A percentile compares a stretch with the other conserved stretches of the same genome.
These are phyloP conservation scores for Zaprionus africanus DNA, from an alignment of 1,140 invertebrate genomes.

Conservation along the genomic window DNA sequence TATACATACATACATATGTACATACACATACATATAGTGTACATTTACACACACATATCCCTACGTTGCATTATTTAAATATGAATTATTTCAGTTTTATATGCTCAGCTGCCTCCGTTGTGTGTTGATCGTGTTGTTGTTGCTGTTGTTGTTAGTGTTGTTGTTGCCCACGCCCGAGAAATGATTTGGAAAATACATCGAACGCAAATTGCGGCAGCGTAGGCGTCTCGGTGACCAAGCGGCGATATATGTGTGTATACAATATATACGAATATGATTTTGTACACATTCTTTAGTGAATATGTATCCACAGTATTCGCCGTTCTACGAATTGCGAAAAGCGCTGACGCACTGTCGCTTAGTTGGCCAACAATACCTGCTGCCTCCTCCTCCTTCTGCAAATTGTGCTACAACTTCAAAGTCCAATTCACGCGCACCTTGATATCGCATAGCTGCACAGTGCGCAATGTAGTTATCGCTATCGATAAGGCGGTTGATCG, in stretches of 20 bases:
- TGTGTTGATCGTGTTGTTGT: conserved; percentile 14
- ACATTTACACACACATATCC: background rate
- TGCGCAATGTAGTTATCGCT: conserved; percentile 1
- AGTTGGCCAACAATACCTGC: conserved; percentile 27
- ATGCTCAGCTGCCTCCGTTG: conserved; percentile 54
- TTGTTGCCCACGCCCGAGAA: conserved; percentile 50
- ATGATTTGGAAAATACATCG: conserved; percentile 67
- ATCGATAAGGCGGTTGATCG: conserved; percentile 33
- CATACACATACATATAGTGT: background rate
- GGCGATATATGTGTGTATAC: conserved; percentile 22
- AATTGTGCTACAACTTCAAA: conserved; percentile 9
- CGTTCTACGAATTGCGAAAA: conserved; percentile 16
- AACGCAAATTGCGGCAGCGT: conserved; percentile 55
- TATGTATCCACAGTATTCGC: conserved; percentile 9
- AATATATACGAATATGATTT: conserved; percentile 4
- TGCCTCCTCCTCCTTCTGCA: background rate
- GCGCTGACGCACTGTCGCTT: conserved; percentile 37
- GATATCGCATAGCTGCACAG: background rate
- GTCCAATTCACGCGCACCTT: conserved; percentile 5
- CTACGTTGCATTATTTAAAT: conserved; percentile 62
- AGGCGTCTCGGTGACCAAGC: conserved; percentile 55
- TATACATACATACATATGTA: background rate
- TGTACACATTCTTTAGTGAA: conserved; percentile 6
- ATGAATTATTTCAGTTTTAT: conserved; percentile 69
- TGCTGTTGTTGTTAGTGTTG: conserved; percentile 29